Evolutionary conservation across 2,888 invertebrate genomes (phyloP).

Genomic region (Prosopocoilus inquinatus): DNA sequence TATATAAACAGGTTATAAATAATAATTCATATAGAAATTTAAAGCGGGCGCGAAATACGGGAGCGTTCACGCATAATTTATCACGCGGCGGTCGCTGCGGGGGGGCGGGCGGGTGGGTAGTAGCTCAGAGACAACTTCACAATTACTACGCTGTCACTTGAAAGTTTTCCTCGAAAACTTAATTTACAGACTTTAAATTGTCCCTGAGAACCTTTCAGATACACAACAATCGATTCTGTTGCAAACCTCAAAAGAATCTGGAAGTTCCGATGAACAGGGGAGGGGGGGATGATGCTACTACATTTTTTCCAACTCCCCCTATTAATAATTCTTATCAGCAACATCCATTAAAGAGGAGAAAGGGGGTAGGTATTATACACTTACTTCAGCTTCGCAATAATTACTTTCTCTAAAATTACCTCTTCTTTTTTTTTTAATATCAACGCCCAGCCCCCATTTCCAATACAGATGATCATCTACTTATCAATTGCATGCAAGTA

Average conservation of each 20-base stretch:
- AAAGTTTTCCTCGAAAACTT: slow-evolving; percentile 41
- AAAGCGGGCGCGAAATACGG: slow-evolving; percentile 24
- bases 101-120: slow-evolving; percentile 8
- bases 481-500: not conserved
- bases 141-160: slow-evolving; percentile 41
- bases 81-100: slow-evolving; percentile 10
- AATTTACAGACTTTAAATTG: slow-evolving; percentile 43
- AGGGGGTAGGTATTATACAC: too few relatives aligned
- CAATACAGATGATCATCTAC: too few relatives aligned
- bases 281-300: not conserved
- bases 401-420: not conserved
- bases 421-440: too few relatives aligned
- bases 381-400: not conserved
- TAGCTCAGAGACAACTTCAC: slow-evolving; percentile 39
- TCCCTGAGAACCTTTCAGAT: slow-evolving; percentile 38
- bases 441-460: too few relatives aligned
- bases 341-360: slow-evolving; percentile 1
- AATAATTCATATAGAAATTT: slow-evolving; percentile 34
- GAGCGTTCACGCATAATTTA: slow-evolving; percentile 31
- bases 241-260: slow-evolving; percentile 29
- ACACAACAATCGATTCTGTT: slow-evolving; percentile 36
- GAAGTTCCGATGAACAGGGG: slow-evolving; percentile 11
- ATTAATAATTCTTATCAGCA: slow-evolving; percentile 5
- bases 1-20: slow-evolving; percentile 34
- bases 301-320: slow-evolving; percentile 2